phyloP scores from a whole-genome alignment of 2,888 invertebrate species.

The Operophtera brumata region DNA sequence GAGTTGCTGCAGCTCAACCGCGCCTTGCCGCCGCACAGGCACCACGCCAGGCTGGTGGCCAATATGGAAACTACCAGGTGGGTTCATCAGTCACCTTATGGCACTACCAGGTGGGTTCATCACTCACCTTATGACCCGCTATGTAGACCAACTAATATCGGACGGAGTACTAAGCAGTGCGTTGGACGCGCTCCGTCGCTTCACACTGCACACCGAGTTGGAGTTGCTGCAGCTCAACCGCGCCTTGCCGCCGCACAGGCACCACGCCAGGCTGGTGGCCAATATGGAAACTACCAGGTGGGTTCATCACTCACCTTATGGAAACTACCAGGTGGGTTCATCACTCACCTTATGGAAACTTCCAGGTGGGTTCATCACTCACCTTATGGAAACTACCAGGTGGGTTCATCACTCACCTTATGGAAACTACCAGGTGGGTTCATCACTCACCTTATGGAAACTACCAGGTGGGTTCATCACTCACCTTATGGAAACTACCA shows the following conservation, averaged over 20 bases:
- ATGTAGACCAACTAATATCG: slow-evolving; percentile 88
- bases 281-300: slow-evolving; percentile 87
- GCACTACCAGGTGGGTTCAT: too few relatives aligned
- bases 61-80: slow-evolving; percentile 87
- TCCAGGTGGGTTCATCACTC: too few relatives aligned
- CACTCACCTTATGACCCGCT: too few relatives aligned
- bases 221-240: slow-evolving; percentile 91
- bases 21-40: slow-evolving; percentile 92
- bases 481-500: too few relatives aligned
- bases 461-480: too few relatives aligned
- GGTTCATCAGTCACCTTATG: neutral
- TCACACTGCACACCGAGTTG: slow-evolving; percentile 73
- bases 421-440: too few relatives aligned
- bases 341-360: too few relatives aligned
- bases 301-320: neutral
- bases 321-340: too few relatives aligned
- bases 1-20: slow-evolving; percentile 91
- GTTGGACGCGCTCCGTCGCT: slow-evolving; percentile 63
- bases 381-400: too few relatives aligned
- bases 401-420: too few relatives aligned
- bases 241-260: slow-evolving; percentile 92
- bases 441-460: too few relatives aligned
- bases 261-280: slow-evolving; percentile 88
- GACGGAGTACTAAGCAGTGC: slow-evolving; percentile 85
- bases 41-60: slow-evolving; percentile 88